Base-by-base conservation (phyloP, 2,888 invertebrate species). In the Prosopocoilus inquinatus region DNA sequence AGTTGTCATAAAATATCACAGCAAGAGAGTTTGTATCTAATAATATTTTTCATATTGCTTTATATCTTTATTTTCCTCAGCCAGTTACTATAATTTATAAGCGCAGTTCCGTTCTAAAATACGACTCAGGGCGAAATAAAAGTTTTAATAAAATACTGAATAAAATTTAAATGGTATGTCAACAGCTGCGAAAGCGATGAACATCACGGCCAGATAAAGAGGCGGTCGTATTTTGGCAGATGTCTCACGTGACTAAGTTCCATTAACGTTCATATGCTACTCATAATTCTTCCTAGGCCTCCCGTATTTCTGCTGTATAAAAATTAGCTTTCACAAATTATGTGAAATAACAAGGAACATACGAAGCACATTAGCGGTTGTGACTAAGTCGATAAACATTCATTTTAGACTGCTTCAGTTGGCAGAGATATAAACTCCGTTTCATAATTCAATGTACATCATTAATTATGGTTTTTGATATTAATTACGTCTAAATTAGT, bases 261-360 rank as follows among this genome's bases (percentile, higher is more conserved):
- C 62, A 62, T 62, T 62, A 62, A 54, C 57, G 62, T 60, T 59
- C 58, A 48, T 57, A 56, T 55, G 48, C 56, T 44, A 50, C 54
- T 58, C 60, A 53, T 60, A 60, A 60, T 55, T 60, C 58, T 57
- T 57, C 34, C 36, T 35, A 34, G 58, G 41, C 47, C 52, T 53
- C 45, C 55, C 54, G 45, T 51, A 47, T 51, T 51, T 44, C 43
- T 39, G 47, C 46, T 41, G 49, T 55, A 39, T 51, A 53, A 50
- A 55, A 55, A 58, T 47, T 58, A 58, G 54, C 38, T 47, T 50
- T 52, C 58, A 61, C 58, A 57, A 57, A 57, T 57, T 57, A 57
- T 49, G 50, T 53, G 52, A 52, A 57, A 57, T 52, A 52, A 52
- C 52, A 47, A 44, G 53, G 39, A 57, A 57, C 57, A 57, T 57